These are phyloP conservation scores for Cordylochernes scorpioides DNA, from an alignment of 2,888 invertebrate species.

Conservation along the genomic window DNA sequence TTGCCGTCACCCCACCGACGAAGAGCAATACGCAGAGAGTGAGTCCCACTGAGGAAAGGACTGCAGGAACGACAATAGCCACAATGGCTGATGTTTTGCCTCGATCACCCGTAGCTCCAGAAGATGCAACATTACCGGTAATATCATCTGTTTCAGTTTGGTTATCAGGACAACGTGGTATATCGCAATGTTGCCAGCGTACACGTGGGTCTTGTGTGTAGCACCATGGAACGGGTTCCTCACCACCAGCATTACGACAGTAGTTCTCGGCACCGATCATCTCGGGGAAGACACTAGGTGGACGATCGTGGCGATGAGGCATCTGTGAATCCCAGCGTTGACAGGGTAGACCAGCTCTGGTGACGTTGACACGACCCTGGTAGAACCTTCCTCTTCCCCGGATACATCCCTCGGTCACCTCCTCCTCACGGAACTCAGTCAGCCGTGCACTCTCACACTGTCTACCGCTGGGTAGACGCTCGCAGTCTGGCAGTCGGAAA, in stretches of 20 bases:
- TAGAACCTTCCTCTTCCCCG: conserved; percentile 68
- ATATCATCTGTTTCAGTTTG: background rate
- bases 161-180: conserved; percentile 42
- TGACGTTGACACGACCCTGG: conserved; percentile 57
- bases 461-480: conserved; percentile 39
- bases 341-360: conserved; percentile 50
- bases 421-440: conserved; percentile 47
- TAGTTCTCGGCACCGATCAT: conserved; percentile 63
- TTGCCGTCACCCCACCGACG: conserved; percentile 2
- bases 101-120: background rate
- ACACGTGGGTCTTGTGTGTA: conserved; percentile 54
- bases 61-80: conserved; percentile 45
- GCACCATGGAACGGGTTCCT: conserved; percentile 77
- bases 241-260: conserved; percentile 80
- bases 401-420: conserved; percentile 60
- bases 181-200: conserved; percentile 75
- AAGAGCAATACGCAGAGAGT: conserved; percentile 39
- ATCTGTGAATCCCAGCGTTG: conserved; percentile 65
- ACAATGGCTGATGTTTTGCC: conserved; percentile 27
- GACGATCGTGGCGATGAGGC: conserved; percentile 61
- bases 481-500: conserved; percentile 63
- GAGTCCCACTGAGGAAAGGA: conserved; percentile 42
- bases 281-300: conserved; percentile 62
- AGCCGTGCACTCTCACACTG: conserved; percentile 59
- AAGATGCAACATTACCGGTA: conserved; percentile 1